A percentile compares a stretch with the other conserved stretches of the same genome.
These are phyloP conservation scores for Spodoptera frugiperda DNA, from an alignment of 1,140 invertebrate genomes.

Conservation along the genomic window DNA sequence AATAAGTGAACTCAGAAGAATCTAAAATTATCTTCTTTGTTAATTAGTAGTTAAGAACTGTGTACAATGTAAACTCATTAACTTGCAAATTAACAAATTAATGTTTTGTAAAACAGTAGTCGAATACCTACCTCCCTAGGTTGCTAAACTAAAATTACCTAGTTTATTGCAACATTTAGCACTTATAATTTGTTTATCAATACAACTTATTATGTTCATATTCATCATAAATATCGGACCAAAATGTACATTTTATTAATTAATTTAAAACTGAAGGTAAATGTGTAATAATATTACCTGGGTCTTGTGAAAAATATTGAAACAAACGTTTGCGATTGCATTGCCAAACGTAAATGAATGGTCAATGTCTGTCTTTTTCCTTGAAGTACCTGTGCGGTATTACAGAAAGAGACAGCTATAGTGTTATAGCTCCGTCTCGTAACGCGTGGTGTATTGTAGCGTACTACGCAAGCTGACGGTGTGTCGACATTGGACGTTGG, in stretches of 20 bases:
- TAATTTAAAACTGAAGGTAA: conserved; percentile 40
- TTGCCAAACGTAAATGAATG: conserved; percentile 85
- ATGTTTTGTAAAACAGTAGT: too few species aligned
- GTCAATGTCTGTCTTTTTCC: conserved; percentile 71
- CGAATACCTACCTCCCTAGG: background rate
- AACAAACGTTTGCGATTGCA: conserved; percentile 78
- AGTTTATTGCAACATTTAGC: too few species aligned
- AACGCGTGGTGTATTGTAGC: conserved; percentile 81
- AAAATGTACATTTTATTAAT: conserved; percentile 26
- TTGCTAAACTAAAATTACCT: background rate
- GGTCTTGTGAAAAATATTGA: conserved; percentile 80
- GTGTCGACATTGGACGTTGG: conserved; percentile 86
- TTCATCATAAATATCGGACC: background rate
- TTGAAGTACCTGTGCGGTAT: conserved; percentile 28
- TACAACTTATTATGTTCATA: background rate
- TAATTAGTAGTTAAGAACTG: background rate
- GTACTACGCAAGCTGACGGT: conserved; percentile 85
- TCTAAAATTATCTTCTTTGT: background rate
- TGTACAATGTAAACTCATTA: background rate
- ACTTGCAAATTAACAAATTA: too few species aligned
- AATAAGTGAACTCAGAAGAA: background rate
- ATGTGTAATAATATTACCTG: conserved; percentile 49
- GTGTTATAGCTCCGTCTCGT: conserved; percentile 53
- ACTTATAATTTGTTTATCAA: too few species aligned
- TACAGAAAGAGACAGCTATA: conserved; percentile 68